These are phyloP conservation scores for Uloborus diversus DNA, from an alignment of 1,140 invertebrate species.

Conservation along the genomic window DNA sequence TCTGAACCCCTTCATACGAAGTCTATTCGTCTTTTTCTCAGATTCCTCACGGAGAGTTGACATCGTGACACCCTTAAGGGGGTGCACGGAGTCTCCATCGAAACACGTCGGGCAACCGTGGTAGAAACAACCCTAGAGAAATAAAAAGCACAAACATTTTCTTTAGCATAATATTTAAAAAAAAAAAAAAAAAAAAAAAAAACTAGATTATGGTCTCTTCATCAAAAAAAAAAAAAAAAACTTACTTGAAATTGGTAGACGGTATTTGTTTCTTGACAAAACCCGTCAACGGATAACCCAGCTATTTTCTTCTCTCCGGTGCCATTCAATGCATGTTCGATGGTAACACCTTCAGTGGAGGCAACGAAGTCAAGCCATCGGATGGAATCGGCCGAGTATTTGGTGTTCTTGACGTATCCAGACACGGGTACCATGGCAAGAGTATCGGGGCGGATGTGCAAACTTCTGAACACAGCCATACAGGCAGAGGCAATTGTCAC, in stretches of 20 bases:
- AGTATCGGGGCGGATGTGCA: conserved; percentile 3
- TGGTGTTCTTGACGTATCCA: conserved; percentile 24
- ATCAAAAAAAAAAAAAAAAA: not conserved
- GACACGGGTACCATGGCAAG: conserved; percentile 35
- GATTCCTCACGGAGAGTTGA: not conserved
- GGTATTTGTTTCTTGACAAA: not conserved
- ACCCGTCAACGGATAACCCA: not conserved
- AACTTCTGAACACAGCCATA: conserved; percentile 3
- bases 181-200: not conserved
- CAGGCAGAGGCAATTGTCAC: conserved; percentile 38
- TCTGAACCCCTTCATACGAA: not conserved
- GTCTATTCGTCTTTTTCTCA: not conserved
- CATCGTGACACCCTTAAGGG: not conserved
- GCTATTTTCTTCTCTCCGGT: not conserved
- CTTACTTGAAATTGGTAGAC: not conserved
- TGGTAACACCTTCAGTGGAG: not conserved
- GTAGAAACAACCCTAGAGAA: not conserved
- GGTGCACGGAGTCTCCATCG: not conserved
- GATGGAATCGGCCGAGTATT: not conserved
- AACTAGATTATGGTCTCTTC: not conserved
- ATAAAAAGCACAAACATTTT: conserved; percentile 26
- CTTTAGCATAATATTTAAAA: conserved; percentile 65
- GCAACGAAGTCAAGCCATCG: conserved; percentile 34
- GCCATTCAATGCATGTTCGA: conserved; percentile 22
- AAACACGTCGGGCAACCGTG: not conserved